Evolutionary conservation across 1,140 invertebrate species (phyloP).

Genomic region (Papilio glaucus): DNA sequence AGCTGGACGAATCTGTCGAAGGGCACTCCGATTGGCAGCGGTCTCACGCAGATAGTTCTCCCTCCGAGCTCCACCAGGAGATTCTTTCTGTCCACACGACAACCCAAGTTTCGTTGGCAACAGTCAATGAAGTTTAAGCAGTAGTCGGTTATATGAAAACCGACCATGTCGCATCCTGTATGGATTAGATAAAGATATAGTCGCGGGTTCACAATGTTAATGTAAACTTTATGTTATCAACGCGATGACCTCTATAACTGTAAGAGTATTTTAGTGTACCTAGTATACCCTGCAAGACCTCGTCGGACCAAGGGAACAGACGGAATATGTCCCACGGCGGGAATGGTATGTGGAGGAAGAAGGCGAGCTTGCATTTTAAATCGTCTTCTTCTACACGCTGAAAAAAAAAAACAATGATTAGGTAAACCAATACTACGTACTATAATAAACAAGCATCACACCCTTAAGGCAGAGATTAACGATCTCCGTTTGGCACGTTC

Average conservation of each 20-base stretch:
- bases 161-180: constrained; percentile 93
- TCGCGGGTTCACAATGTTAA: constrained; percentile 37
- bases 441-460: neutral
- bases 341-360: constrained; percentile 96
- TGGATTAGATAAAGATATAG: constrained; percentile 34
- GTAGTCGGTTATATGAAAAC: constrained; percentile 96
- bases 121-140: constrained; percentile 96
- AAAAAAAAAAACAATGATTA: constrained; percentile 47
- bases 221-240: constrained; percentile 13
- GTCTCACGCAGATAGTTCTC: constrained; percentile 91
- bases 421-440: neutral
- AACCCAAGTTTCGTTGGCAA: constrained; percentile 93
- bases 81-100: constrained; percentile 93
- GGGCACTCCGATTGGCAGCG: constrained; percentile 94
- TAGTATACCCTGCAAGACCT: constrained; percentile 95
- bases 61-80: constrained; percentile 94
- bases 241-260: constrained; percentile 18
- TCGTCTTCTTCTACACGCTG: constrained; percentile 90
- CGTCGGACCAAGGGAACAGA: constrained; percentile 95
- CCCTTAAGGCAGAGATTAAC: neutral
- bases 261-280: constrained; percentile 61
- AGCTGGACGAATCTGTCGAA: constrained; percentile 93
- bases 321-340: constrained; percentile 96
- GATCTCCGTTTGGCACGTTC: neutral
- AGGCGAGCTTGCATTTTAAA: constrained; percentile 91